Base-by-base conservation (phyloP, 2,797 vertebrate genomes). In the Peromyscus aztecus region DNA sequence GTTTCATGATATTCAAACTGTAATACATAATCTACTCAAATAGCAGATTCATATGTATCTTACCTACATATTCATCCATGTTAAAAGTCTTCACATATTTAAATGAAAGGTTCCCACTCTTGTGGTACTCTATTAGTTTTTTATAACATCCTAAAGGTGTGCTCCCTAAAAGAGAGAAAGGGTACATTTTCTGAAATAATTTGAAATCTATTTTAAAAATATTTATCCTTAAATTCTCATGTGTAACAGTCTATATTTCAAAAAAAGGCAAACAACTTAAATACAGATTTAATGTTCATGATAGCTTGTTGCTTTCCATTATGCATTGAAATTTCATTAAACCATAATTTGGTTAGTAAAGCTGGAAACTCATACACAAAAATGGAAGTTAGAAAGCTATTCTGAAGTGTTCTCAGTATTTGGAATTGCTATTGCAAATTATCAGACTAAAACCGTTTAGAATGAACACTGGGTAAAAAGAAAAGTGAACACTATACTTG, bases 51-150 rank as follows among this genome's bases (percentile, higher is more conserved):
- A 81, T 92, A 96, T 84, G 81, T 10, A 84, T 7, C 97, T 98
- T 97, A 97, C 99, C 99, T 96, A 99, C 99, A 95, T 99, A 99
- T 89, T 99, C 99, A 98, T 99, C 99, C 99, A 99, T 99, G 93
- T 99, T 99, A 98, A 99, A 99, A 21, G 99, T 99, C 98, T 99
- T 99, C 69, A 99, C 99, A 40, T 99, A 99, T 97, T 99, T 99
- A 98, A 99, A 99, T 69, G 99, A 99, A 17, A 99, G 98, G 93
- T 99, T 98, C 94, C 99, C 99, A 46, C 97, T 98, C 96, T 98
- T 99, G 97, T 99, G 98, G 98, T 99, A 99, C 49, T 99, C 99
- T 98, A 99, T 99, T 94, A 99, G 96, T 96, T 99, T 99, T 98
- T 97, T 99, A 97, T 99, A 99, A 96, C 99, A 99, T 97, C 99